Evolutionary conservation across 2,888 invertebrate species (phyloP).

Genomic region (Perizoma flavofasciatum): DNA sequence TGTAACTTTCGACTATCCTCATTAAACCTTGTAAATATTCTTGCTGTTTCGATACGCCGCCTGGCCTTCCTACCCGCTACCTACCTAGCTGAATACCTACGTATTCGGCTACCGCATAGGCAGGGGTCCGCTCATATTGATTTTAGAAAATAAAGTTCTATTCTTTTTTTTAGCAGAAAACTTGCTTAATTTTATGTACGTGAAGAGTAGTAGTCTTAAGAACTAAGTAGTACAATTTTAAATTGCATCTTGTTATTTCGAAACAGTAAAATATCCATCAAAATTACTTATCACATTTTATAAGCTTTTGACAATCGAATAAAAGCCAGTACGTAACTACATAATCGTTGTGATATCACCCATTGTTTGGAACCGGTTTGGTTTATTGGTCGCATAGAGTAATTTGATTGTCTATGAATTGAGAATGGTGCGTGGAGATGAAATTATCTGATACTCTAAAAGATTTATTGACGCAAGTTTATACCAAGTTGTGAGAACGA

Average conservation of each 20-base stretch:
- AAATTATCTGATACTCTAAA: slow-evolving; percentile 22
- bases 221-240: neutral
- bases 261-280: slow-evolving; percentile 22
- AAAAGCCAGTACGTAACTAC: slow-evolving; percentile 30
- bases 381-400: slow-evolving; percentile 20
- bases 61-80: too few species aligned
- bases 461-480: slow-evolving; percentile 7
- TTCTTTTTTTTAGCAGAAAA: too few species aligned
- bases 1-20: too few species aligned
- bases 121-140: too few species aligned
- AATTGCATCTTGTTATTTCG: slow-evolving; percentile 11
- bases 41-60: too few species aligned
- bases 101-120: too few species aligned
- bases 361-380: slow-evolving; percentile 39
- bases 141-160: too few species aligned
- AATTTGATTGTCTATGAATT: slow-evolving; percentile 26
- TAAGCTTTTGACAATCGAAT: slow-evolving; percentile 41
- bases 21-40: too few species aligned
- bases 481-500: neutral
- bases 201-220: too few species aligned
- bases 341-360: slow-evolving; percentile 28
- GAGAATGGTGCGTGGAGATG: slow-evolving; percentile 19
- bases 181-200: too few species aligned
- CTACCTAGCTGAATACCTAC: too few species aligned
- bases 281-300: slow-evolving; percentile 36